phyloP scores from a whole-genome alignment of 2,113 vertebrate species.

The Apodemus sylvaticus region DNA sequence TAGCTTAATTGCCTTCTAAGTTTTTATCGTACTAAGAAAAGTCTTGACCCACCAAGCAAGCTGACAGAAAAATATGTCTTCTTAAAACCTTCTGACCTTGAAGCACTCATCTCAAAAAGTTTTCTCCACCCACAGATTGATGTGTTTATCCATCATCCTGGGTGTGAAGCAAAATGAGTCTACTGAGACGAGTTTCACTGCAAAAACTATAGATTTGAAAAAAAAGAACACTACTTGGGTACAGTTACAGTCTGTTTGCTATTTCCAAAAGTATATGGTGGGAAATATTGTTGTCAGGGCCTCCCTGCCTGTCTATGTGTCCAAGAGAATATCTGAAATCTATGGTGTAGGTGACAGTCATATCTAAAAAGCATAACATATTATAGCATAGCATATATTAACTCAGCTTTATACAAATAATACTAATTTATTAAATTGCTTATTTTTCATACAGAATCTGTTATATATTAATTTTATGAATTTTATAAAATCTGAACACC shows the following conservation, averaged over 20 bases:
- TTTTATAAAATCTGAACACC: background rate
- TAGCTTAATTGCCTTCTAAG: constrained; percentile 82
- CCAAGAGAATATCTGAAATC: background rate
- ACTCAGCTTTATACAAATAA: background rate
- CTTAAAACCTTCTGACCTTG: constrained; percentile 78
- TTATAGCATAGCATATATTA: background rate
- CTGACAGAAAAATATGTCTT: constrained; percentile 79
- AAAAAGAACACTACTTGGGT: background rate
- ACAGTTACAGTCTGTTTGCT: background rate
- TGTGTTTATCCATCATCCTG: constrained; percentile 70
- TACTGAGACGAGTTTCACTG: constrained; percentile 45
- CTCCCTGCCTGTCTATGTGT: background rate
- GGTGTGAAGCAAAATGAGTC: constrained; percentile 67
- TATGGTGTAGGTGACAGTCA: background rate
- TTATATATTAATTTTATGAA: background rate
- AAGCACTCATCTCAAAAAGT: constrained; percentile 74
- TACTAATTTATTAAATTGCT: background rate
- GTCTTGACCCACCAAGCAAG: constrained; percentile 74
- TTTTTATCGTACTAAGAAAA: constrained; percentile 75
- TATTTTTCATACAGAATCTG: background rate
- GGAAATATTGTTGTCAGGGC: background rate
- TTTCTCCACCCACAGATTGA: constrained; percentile 76
- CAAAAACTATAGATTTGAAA: constrained; percentile 32
- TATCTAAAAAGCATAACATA: background rate
- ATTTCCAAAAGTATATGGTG: background rate